Evolutionary conservation across 2,888 invertebrate species (phyloP), one percentile per base, ranked within the genome.

Genomic region (Chrysolina oricalcia): DNA sequence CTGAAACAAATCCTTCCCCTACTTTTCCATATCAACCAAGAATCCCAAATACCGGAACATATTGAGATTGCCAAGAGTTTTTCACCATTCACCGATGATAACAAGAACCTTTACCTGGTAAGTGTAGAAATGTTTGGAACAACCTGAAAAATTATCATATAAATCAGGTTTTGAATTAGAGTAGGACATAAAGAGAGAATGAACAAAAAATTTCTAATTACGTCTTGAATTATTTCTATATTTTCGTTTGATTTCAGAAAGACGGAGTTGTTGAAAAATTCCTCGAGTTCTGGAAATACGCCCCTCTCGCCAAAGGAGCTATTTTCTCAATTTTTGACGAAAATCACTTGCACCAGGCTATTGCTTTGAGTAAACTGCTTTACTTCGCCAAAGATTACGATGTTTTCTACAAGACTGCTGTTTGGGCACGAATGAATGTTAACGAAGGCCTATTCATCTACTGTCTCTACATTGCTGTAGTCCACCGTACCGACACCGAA

Each of bases 361-460:
- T 90, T 6, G 91, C 91, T 9, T 87, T 95, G 41, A 93, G 93
- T 88, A 91, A 93, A 84, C 89, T 93, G 73, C 90, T 95, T 79
- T 91, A 91, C 88, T 92, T 92, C 70, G 93, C 94, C 80, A 93
- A 93, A 86, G 92, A 93, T 86, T 94, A 91, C 86, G 90, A 91
- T 27, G 92, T 93, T 48, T 94, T 95, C 89, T 90, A 91, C 86
- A 91, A 91, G 80, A 92, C 93, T 15, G 93, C 93, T 56, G 91
- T 92, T 48, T 94, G 92, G 90, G 90, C 93, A 48, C 93, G 94
- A 70, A 89, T 92, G 73, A 88, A 91, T 78, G 88, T 93, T 74
- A 95, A 95, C 86, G 93, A 94, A 86, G 91, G 91, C 73, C 90
- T 94, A 84, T 95, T 92, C 86, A 90, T 92, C 50, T 93, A 93